A percentile compares a stretch with the other conserved stretches of the same genome.
Evolutionary conservation across 2,797 vertebrate genomes (phyloP).

Genomic region (Cyprinodon diabolis): DNA sequence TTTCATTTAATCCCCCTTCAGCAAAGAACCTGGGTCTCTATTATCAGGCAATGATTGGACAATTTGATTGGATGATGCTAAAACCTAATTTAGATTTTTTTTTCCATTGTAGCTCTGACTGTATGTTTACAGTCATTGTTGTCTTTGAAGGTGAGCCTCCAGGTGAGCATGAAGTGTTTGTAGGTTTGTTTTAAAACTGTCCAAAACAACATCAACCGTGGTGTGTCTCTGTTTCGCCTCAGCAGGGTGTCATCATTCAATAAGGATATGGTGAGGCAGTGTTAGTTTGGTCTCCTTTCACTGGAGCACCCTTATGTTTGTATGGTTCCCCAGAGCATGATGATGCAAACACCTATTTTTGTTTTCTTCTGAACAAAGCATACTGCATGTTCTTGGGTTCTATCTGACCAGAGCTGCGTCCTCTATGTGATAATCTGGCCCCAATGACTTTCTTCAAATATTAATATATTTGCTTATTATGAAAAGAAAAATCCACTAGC

Average conservation of each 20-base stretch:
- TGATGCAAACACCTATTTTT: neutral
- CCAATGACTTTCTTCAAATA: neutral
- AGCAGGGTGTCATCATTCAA: neutral
- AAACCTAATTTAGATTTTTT: neutral
- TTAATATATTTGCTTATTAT: no score
- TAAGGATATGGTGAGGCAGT: no score
- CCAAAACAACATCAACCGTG: neutral
- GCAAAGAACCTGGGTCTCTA: neutral
- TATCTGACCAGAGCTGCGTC: neutral
- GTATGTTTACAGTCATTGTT: no score
- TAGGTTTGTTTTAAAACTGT: neutral
- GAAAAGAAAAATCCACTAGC: no score
- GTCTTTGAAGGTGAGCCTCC: no score
- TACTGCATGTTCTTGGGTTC: neutral
- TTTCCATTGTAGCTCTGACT: no score
- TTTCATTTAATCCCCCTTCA: neutral
- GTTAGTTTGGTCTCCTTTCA: no score
- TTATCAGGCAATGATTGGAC: neutral
- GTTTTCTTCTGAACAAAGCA: neutral
- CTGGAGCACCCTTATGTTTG: neutral
- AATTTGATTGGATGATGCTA: neutral
- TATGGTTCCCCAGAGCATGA: neutral
- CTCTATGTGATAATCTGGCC: neutral
- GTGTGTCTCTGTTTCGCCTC: neutral
- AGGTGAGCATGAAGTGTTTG: neutral